Base-by-base conservation (phyloP, 2,113 vertebrate genomes). In the Erythrocebus patas region DNA sequence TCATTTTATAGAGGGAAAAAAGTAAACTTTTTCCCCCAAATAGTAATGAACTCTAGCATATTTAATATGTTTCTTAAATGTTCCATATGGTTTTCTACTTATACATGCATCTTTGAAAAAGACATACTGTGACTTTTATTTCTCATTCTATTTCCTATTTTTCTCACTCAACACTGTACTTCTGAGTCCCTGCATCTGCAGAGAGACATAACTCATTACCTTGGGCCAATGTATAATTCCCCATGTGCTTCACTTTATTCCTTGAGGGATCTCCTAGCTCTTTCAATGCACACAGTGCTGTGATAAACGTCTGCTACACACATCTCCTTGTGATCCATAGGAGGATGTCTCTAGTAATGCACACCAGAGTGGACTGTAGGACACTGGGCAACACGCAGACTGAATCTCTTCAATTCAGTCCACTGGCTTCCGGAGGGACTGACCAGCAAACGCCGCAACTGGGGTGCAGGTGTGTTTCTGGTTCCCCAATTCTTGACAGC, bases 391-490 rank as follows among this genome's bases (percentile, higher is more conserved):
- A 20, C 50, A 32, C 1, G 3, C 23, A 79, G 64, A 43, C 14
- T 2, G 0, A 66, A 50, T 38, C 14, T 66, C 30, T 73, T 7
- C 52, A 22, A 17, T 9, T 5, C 25, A 27, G 27, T 35, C 8
- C 4, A 16, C 43, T 5, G 30, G 50, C 35, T 43, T n/a, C 35
- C 1, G 1, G 11, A 8, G 1, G 14, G 18, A 0, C 8, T 40
- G 80, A 68, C 2, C 2, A 91, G 43, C 38, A 38, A 8, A 55
- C 3, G 1, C 0, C 2, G 8, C 32, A n/a, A 23, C 2, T 2
- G 14, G n/a, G 48, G 2, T 2, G 1, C 4, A 10, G 16, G 18
- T 4, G 22, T 17, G 50, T 32, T 30, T 52, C 10, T 43, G 0
- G 8, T 52, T 11, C 27, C 8, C 11, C 13, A 6, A 0, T 45